phyloP scores from a whole-genome alignment of 2,113 vertebrate genomes.

The Catharus minimus region DNA sequence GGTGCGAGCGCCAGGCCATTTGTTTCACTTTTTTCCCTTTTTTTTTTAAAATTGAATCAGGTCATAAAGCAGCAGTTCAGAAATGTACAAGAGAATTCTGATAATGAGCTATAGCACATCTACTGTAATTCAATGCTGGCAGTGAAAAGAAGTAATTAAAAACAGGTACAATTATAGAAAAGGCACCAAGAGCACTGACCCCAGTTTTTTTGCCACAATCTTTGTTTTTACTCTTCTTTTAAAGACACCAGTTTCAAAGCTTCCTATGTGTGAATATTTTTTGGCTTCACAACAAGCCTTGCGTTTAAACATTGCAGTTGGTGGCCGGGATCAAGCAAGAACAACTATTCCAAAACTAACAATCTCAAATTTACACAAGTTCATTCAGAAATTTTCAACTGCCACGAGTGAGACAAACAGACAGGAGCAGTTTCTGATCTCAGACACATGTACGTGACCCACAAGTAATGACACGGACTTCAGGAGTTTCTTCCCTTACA shows the following conservation, averaged over 20 bases:
- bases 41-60: slow-evolving; percentile 54
- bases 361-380: slow-evolving; percentile 61
- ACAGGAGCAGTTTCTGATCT: slow-evolving; percentile 39
- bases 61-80: slow-evolving; percentile 72
- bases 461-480: neutral
- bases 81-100: slow-evolving; percentile 77
- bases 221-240: slow-evolving; percentile 69
- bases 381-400: slow-evolving; percentile 59
- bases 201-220: slow-evolving; percentile 75
- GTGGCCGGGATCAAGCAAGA: slow-evolving; percentile 73
- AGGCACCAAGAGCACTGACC: slow-evolving; percentile 86
- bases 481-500: neutral
- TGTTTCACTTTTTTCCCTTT: neutral
- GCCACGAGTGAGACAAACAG: slow-evolving; percentile 37
- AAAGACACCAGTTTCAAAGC: slow-evolving; percentile 82
- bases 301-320: slow-evolving; percentile 65
- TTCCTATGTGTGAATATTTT: slow-evolving; percentile 72
- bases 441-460: neutral
- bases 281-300: slow-evolving; percentile 80
- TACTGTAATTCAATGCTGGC: slow-evolving; percentile 79
- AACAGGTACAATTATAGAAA: slow-evolving; percentile 84
- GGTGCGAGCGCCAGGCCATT: slow-evolving; percentile 47
- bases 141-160: slow-evolving; percentile 84
- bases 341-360: slow-evolving; percentile 47
- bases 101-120: slow-evolving; percentile 73